Evolutionary conservation across 2,797 vertebrate genomes (phyloP), one percentile per base, ranked within the genome.

Genomic region (Remorina albescens): DNA sequence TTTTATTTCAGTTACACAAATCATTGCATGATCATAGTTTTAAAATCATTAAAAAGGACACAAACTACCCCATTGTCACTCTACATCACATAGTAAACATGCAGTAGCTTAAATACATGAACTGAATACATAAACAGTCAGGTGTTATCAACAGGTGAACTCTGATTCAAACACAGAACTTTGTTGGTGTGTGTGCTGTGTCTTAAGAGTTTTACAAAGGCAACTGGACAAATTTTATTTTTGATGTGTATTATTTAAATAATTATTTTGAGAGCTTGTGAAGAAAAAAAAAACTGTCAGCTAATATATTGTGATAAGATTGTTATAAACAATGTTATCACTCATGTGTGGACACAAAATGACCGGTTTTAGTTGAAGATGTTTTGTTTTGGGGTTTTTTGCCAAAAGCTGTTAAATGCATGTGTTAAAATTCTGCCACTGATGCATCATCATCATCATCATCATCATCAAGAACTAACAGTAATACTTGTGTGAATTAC

Each of bases 401-500:
- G 18, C 28, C 28, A 67, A n/a, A n/a, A 69, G 8, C 28, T 64
- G 32, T 19, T 19, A 46, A 67, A 28, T 44, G 6, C 18, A 16
- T 2, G 12, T 65, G 12, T 36, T 11, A 7, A 66, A 37, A 36
- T 49, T 21, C 12, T 59, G 37, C n/a, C 12, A n/a, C n/a, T n/a
- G n/a, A n/a, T n/a, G n/a, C n/a, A n/a, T n/a, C n/a, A n/a, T n/a
- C 15, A 50, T 61, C 5, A 51, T 28, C 10, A 9, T 36, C 26
- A 49, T 61, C 5, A 51, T 28, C 10, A 9, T 36, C 26, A 49
- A 1, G 59, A 67, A n/a, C 9, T 51, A 56, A 64, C 41, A 65
- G 73, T 32, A 18, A 18, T 65, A 41, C 19, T 28, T 2, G 5
- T 70, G 13, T 56, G 37, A 26, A 26, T 79, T 8, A 82, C 57